These are phyloP conservation scores for Opisthograptis luteolata DNA, from an alignment of 2,888 invertebrate genomes.

Conservation along the genomic window DNA sequence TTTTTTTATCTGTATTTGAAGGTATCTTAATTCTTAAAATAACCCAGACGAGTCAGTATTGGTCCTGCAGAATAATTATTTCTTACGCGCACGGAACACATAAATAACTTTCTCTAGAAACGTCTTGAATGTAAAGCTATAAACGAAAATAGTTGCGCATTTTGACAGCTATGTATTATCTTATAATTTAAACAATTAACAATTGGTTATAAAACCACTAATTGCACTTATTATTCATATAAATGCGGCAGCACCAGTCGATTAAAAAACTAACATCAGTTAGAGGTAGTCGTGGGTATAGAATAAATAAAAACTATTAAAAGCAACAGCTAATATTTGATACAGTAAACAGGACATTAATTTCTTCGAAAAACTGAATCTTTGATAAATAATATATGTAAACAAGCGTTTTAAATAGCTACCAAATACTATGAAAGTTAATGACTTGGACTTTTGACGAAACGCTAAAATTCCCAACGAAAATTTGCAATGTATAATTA, in stretches of 20 bases:
- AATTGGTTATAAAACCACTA: neutral
- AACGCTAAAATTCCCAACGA: constrained; percentile 1
- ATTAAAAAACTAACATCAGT: neutral
- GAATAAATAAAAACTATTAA: constrained; percentile 1
- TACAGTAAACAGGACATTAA: constrained; percentile 10
- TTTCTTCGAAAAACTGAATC: constrained; percentile 3
- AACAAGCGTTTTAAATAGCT: constrained; percentile 3
- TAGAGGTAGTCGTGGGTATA: neutral
- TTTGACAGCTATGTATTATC: neutral
- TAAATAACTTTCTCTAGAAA: too few species aligned
- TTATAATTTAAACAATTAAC: neutral
- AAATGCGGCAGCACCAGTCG: neutral
- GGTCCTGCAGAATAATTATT: too few species aligned
- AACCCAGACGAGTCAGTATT: too few species aligned
- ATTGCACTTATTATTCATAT: neutral
- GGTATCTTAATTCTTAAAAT: too few species aligned
- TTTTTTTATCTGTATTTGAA: too few species aligned
- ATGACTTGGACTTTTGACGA: constrained; percentile 17
- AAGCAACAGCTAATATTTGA: constrained; percentile 10
- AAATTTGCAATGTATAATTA: neutral
- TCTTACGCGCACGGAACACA: too few species aligned
- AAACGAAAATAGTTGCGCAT: neutral
- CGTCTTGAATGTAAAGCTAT: neutral
- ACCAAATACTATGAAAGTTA: constrained; percentile 7
- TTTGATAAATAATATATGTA: constrained; percentile 4